Base-by-base conservation (phyloP, 2,888 invertebrate genomes). In the Palloptera scutellata region DNA sequence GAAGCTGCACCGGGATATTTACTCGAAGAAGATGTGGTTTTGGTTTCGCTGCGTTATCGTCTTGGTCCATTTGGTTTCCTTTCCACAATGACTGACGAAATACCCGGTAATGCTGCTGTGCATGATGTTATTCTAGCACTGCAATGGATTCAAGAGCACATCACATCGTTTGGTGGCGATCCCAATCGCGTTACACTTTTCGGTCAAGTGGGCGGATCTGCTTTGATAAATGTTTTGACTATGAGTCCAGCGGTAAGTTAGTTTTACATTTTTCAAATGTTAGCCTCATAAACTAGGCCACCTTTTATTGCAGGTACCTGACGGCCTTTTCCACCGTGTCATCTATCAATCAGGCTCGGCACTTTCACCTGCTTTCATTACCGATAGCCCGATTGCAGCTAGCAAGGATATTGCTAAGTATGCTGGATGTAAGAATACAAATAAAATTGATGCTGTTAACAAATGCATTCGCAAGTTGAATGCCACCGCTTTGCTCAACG, bases 101-200 rank as follows among this genome's bases (percentile, higher is more conserved):
- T 87, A 45, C 86, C 88, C 1, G 88, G 88, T 42, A 89, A 89
- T 74, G 87, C 86, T 41, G 88, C 87, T 0, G 79, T 88, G 12
- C 79, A 85, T 51, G 88, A 88, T 75, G 83, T 86, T 13, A 78
- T 87, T 2, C 65, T 86, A 69, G 88, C 87, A 0, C 78, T 88
- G n/a, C 72, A 86, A 71, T 88, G 88, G 88, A 83, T 87, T 4
- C 84, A 86, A 59, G 77, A 85, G 40, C 80, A 88, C 75, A 87
- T 88, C 42, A 70, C 72, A 3, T 70, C 76, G 15, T 88, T 88
- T 69, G 87, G 88, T 48, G 88, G 88, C 2, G 86, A 88, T 77
- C 83, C 86, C 0, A 71, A 76, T 11, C 76, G 79, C 3, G 85
- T 88, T 0, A 88, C 88, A 0, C 79, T 88, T 12, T 86, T 87